Evolutionary conservation across 2,797 vertebrate genomes (phyloP), one percentile per base, ranked within the genome.

Genomic region (Phylloscopus collybita): DNA sequence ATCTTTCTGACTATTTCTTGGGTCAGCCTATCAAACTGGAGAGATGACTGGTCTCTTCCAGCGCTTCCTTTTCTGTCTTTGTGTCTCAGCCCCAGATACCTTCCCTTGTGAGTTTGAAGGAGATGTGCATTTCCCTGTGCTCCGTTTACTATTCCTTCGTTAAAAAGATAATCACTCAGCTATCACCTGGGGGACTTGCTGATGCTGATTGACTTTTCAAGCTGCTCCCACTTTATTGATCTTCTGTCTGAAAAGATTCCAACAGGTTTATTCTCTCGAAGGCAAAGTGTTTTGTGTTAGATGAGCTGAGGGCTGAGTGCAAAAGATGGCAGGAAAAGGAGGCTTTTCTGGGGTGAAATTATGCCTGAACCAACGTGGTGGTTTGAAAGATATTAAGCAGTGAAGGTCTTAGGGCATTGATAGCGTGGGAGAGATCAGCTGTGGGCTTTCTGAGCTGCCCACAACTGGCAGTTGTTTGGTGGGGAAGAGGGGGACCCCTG

Each of bases 191-290:
- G 95, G 73, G 84, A 90, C 51, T 91, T 87, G 70, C 40, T 92
- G 82, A 74, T 85, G 80, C 88, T 75, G 96, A 96, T 89, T 96
- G 93, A 93, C 94, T 96, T 96, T 93, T 96, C 79, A 94, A 74
- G 89, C 83, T 90, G 72, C 89, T 94, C 75, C 76, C 51, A 70
- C 75, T 90, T 86, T 82, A 97, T 96, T 85, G 95, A 97, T 97
- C 89, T 72, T 79, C 85, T 90, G 82, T 92, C 94, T 96, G 89
- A 93, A 93, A 96, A 93, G 80, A 83, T n/a, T 94, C 75, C 92
- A 92, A 84, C 81, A 82, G 65, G 86, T 97, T 97, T 96, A 94
- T 97, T 93, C 51, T 93, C 86, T 54, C 15, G 86, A 79, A 95
- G 78, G 85, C 83, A 25, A 79, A 86, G 64, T 69, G 26, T 62